Evolutionary conservation across 2,888 invertebrate species (phyloP).

Genomic region (Hypsopygia costalis): DNA sequence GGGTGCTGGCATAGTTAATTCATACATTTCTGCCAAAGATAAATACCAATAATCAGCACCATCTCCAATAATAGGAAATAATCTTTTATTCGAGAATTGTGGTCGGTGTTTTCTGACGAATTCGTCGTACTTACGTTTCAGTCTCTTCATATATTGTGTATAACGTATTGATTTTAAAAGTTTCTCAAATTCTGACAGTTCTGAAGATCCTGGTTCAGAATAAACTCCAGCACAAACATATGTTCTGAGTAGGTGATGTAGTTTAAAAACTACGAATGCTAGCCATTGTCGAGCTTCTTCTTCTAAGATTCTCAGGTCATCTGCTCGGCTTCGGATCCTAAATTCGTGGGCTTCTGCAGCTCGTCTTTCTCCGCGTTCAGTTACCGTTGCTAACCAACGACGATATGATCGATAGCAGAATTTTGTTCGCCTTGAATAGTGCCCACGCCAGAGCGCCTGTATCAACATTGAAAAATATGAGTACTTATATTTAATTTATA

Average conservation of each 20-base stretch:
- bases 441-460: constrained; percentile 66
- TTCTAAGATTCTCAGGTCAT: constrained; percentile 61
- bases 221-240: constrained; percentile 59
- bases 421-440: constrained; percentile 56
- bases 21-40: constrained; percentile 72
- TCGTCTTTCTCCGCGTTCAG: constrained; percentile 54
- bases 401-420: constrained; percentile 66
- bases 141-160: constrained; percentile 62
- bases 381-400: constrained; percentile 58
- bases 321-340: constrained; percentile 59
- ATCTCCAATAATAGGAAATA: constrained; percentile 70
- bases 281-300: constrained; percentile 70
- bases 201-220: constrained; percentile 48
- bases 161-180: constrained; percentile 66
- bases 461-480: background rate
- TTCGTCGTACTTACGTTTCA: constrained; percentile 63
- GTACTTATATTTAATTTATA: too few relatives aligned
- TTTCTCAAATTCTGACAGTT: constrained; percentile 64
- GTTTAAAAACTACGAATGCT: constrained; percentile 67
- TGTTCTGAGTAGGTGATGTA: constrained; percentile 67
- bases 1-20: constrained; percentile 44
- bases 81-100: constrained; percentile 59
- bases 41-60: constrained; percentile 72
- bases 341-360: constrained; percentile 67
- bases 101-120: constrained; percentile 67